Evolutionary conservation across 2,797 vertebrate genomes (phyloP).

Genomic region (Sylvia borin): DNA sequence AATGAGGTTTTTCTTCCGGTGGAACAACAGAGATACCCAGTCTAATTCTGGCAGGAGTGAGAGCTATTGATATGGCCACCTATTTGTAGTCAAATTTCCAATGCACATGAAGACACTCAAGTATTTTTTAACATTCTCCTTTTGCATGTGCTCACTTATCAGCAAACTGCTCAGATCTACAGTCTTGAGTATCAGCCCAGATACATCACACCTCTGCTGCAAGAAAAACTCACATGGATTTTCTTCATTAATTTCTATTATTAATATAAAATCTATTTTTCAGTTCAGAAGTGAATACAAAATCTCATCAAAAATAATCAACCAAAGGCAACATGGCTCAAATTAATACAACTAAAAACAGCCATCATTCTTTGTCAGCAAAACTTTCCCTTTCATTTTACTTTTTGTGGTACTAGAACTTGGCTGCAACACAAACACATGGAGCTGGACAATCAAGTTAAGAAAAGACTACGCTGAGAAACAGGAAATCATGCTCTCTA

Average conservation of each 20-base stretch:
- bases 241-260: neutral
- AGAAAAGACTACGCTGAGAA: neutral
- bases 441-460: neutral
- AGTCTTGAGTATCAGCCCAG: neutral
- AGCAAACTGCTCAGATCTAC: neutral
- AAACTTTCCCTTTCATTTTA: neutral
- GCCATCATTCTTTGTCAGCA: neutral
- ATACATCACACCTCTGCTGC: neutral
- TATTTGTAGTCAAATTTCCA: neutral
- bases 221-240: neutral
- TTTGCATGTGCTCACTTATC: neutral
- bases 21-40: neutral
- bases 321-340: neutral
- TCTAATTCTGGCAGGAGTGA: neutral
- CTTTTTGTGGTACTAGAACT: neutral
- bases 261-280: neutral
- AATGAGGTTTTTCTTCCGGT: neutral
- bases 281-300: neutral
- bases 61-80: neutral
- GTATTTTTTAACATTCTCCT: neutral
- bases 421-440: neutral
- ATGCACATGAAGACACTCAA: neutral
- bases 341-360: neutral
- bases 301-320: neutral
- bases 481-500: neutral